These are phyloP conservation scores for Lithophane ornitopus DNA, from an alignment of 2,888 invertebrate genomes.

Conservation along the genomic window DNA sequence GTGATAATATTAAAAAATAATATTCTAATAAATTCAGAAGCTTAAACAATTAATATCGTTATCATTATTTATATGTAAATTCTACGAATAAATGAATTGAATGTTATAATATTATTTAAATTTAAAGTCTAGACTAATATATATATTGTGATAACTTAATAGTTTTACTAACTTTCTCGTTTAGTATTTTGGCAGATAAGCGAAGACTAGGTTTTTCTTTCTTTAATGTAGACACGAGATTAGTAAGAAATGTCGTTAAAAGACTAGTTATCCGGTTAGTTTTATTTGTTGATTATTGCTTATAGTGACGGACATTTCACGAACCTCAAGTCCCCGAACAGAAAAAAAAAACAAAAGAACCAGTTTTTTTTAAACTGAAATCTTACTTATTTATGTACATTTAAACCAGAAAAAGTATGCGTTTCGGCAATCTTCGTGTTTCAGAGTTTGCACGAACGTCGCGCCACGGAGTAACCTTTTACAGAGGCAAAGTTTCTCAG, in stretches of 20 bases:
- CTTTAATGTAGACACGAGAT: neutral
- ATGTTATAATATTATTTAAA: constrained; percentile 19
- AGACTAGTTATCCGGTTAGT: neutral
- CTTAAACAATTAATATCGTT: constrained; percentile 14
- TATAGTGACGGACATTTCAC: neutral
- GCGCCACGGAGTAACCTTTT: neutral
- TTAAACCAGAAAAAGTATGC: neutral
- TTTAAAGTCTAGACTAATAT: constrained; percentile 17
- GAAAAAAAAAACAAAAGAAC: neutral
- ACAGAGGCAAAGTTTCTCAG: neutral
- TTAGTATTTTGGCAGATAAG: neutral
- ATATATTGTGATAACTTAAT: constrained; percentile 1
- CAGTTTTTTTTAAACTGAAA: neutral
- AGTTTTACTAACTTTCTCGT: neutral
- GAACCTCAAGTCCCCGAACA: no score
- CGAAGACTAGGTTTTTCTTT: neutral
- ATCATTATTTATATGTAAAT: constrained; percentile 38
- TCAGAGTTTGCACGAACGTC: neutral
- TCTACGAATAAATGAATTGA: neutral
- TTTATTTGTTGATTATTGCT: neutral
- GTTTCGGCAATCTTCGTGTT: neutral
- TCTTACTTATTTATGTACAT: neutral
- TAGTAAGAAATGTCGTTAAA: neutral
- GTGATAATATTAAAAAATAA: neutral
- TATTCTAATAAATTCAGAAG: constrained; percentile 28